Base-by-base conservation (phyloP, 2,888 invertebrate species). In the Hemistola chrysoprasaria region DNA sequence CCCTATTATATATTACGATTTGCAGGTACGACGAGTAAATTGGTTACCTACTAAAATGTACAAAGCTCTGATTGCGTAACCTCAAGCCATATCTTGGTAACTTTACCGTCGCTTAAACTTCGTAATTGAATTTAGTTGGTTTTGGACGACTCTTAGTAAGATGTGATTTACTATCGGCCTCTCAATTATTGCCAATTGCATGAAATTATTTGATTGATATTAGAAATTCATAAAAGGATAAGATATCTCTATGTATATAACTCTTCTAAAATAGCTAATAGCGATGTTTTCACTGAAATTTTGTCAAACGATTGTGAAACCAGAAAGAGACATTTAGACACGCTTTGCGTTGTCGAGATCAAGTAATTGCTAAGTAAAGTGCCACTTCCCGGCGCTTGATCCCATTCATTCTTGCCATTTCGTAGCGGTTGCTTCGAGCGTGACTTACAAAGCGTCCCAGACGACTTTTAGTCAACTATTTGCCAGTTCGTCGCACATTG, bases 401-500 rank as follows among this genome's bases (percentile, higher is more conserved):
- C 23, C 11, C 20, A 27, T 40, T 35, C 30, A 16, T 8, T 30
- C 27, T 32, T 32, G 24, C 8, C 25, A 20, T 23, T 32, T 25
- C 16, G 8, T 9, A 4, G 16, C 24, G 16, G 5, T 7, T 22
- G 31, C 11, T 27, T 10, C n/a, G 11, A 22, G 30, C 25, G 30
- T 22, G 24, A 29, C 16, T 16, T 16, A 24, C 33, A 30, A 38
- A 38, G 34, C 24, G 40, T 33, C 22, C 38, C 11, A 8, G 11
- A 29, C 32, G 42, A 46, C 40, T 45, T 46, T 51, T 52, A 22
- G 11, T 9, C 20, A 7, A 38, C 36, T 64, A 59, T 62, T 58
- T 55, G 43, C 39, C 49, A 51, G 38, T 48, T 45, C 29, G 47
- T 29, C 29, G 37, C 35, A 49, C 47, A 54, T 65, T 58, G 57